Evolutionary conservation across 2,888 invertebrate species (phyloP), one percentile per base, ranked within the genome.

Genomic region (Agapetus fuscipes): DNA sequence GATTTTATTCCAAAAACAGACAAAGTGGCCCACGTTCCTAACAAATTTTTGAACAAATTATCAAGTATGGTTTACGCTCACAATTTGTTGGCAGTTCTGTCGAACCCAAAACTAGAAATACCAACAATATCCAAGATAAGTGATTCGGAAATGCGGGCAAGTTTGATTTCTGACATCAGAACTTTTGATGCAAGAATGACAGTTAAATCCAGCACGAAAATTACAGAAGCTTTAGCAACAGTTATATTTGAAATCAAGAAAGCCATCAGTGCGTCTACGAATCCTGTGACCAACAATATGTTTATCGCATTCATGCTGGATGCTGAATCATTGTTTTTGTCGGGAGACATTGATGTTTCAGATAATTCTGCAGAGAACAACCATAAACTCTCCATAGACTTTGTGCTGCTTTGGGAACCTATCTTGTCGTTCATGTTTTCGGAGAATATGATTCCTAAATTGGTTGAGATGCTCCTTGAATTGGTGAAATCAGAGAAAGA

Each of bases 391-490:
- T n/a, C n/a, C n/a, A n/a, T n/a, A n/a, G n/a, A 43, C 7, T 56
- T 64, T 49, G 43, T 58, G 13, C 42, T 50, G 15, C 56, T 61
- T 48, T 78, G 78, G 72, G 64, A 70, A 55, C 59, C 64, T n/a
- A 55, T 76, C 33, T 57, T 76, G 9, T 57, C 59, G 34, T 62
- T 71, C 43, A 52, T 80, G 10, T 70, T 73, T 48, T 61, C 65
- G 17, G 64, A 66, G 53, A 63, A 70, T 42, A 53, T 75, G 30
- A 50, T 78, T 31, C 53, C 67, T 34, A 54, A 61, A 6, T 61
- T 78, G 39, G 54, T 72, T 31, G 37, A 66, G 45, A 62, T 60
- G 34, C 56, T 76, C 9, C 56, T 72, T 15, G 55, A 61, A 42
- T 50, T 70, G 29, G 60, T 67, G 14, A 56, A 66, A 46, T 52